Percentiles rank a stretch among this genome's conserved stretches.
These are phyloP conservation scores for Pseudochirops corinnae DNA, from an alignment of 2,797 vertebrate species.

Conservation along the genomic window DNA sequence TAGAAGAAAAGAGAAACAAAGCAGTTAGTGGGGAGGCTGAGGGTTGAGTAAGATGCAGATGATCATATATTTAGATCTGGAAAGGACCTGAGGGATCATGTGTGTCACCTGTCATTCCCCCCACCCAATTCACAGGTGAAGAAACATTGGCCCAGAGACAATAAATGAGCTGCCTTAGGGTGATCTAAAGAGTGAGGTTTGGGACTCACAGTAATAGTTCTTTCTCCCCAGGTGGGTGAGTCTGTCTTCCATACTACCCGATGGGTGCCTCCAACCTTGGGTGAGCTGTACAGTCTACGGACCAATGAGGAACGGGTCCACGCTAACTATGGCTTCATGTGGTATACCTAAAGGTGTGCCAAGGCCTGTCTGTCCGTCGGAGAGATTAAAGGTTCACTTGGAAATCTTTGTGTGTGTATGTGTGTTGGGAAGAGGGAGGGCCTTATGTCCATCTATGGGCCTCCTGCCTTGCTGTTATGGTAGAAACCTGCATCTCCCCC, in stretches of 20 bases:
- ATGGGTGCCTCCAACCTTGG: constrained; percentile 88
- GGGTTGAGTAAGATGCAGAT: neutral
- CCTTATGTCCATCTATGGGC: neutral
- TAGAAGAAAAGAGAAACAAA: neutral
- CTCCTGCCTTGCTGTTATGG: neutral
- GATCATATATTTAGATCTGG: neutral
- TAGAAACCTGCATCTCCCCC: neutral
- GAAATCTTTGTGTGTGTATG: neutral
- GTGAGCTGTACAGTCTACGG: constrained; percentile 91
- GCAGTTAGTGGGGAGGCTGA: neutral
- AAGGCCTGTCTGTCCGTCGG: rapidly evolving
- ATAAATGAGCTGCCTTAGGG: no score
- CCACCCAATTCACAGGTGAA: no score
- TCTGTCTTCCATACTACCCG: constrained; percentile 91
- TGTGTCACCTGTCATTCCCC: no score
- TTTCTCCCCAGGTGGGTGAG: constrained; percentile 89
- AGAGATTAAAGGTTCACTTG: neutral
- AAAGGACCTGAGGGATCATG: neutral
- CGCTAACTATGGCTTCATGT: constrained; percentile 87
- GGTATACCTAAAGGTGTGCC: constrained; percentile 83
- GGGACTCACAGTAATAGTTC: neutral
- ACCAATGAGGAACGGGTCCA: constrained; percentile 83
- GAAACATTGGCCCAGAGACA: no score
- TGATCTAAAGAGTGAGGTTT: neutral
- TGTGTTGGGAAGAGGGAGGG: neutral